Evolutionary conservation across 2,113 vertebrate genomes (phyloP).

Genomic region (Austrofundulus limnaeus): DNA sequence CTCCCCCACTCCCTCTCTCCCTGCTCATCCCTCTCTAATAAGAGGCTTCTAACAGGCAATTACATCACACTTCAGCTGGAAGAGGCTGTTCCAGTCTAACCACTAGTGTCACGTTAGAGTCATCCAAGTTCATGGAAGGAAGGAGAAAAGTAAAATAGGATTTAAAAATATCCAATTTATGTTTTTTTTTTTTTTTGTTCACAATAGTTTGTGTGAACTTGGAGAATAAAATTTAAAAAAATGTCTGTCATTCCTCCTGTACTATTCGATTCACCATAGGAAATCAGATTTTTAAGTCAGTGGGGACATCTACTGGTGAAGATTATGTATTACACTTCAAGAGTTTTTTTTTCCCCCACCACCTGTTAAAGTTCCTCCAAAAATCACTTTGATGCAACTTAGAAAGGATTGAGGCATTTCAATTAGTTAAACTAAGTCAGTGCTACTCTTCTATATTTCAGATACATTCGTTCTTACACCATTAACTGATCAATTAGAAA

Average conservation of each 20-base stretch:
- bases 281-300: constrained; percentile 13
- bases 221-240: not conserved
- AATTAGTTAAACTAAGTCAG: not conserved
- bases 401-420: not conserved
- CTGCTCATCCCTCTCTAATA: constrained; percentile 36
- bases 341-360: too few species aligned
- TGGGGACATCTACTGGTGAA: constrained; percentile 56
- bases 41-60: constrained; percentile 54
- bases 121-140: not conserved
- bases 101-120: constrained; percentile 37
- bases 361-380: not conserved
- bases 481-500: not conserved
- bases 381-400: not conserved
- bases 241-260: not conserved
- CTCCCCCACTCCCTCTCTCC: too few species aligned
- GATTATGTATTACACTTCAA: constrained; percentile 27
- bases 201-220: not conserved
- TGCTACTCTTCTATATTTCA: not conserved
- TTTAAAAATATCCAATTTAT: too few species aligned
- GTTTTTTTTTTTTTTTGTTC: not conserved
- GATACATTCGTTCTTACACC: not conserved
- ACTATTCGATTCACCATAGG: not conserved
- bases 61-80: constrained; percentile 50
- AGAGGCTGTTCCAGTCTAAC: constrained; percentile 18
- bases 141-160: not conserved